A percentile compares a stretch with the other conserved stretches of the same genome.
Evolutionary conservation across 2,113 vertebrate species (phyloP).

Genomic region (Agelaius tricolor): DNA sequence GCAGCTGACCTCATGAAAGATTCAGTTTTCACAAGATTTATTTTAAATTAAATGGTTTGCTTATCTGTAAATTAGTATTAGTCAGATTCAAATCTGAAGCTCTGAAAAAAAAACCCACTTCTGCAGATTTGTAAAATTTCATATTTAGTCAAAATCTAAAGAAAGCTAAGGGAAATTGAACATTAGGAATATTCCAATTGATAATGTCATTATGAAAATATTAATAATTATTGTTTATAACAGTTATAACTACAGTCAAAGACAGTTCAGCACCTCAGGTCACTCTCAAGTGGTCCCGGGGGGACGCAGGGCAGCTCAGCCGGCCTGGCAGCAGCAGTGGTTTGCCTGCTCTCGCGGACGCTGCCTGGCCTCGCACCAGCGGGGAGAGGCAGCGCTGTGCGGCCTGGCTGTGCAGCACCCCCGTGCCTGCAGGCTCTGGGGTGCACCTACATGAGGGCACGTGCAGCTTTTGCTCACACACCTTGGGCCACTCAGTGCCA

Average conservation of each 20-base stretch:
- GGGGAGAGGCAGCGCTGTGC: fast-evolving
- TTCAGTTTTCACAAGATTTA: background rate
- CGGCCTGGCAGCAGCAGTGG: background rate
- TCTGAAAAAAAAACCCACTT: background rate
- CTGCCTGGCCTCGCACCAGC: fast-evolving
- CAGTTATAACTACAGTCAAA: background rate
- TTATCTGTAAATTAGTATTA: background rate
- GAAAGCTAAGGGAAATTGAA: background rate
- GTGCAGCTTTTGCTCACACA: background rate
- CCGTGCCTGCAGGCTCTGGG: fast-evolving
- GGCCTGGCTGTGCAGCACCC: background rate
- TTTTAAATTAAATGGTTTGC: background rate
- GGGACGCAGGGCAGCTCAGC: background rate
- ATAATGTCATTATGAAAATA: background rate
- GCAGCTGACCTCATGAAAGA: background rate
- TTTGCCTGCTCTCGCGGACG: background rate
- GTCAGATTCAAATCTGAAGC: background rate
- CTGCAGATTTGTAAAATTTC: background rate
- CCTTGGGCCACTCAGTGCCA: too few species aligned
- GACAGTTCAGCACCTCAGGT: slow-evolving; percentile 7
- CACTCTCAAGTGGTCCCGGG: background rate
- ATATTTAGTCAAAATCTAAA: background rate
- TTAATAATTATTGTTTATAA: slow-evolving; percentile 37
- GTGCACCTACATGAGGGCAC: fast-evolving
- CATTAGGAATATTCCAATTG: background rate